phyloP scores from a whole-genome alignment of 2,113 vertebrate genomes.

The Columbina picui region DNA sequence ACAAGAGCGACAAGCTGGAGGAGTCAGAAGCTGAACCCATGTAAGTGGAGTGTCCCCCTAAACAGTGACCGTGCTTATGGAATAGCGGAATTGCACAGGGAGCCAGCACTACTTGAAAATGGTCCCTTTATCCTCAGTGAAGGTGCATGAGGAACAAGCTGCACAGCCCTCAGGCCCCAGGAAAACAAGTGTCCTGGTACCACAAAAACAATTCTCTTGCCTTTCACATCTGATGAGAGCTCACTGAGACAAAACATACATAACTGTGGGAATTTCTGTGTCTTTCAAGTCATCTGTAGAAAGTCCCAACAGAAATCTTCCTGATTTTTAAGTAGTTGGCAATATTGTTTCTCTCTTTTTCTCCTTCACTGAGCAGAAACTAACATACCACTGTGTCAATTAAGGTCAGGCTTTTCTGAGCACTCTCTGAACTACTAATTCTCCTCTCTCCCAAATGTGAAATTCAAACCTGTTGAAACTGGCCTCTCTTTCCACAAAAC shows the following conservation, averaged over 20 bases:
- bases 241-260: background rate
- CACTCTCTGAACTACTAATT: slow-evolving; percentile 5
- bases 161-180: background rate
- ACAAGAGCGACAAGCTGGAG: accelerated
- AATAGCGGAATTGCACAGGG: background rate
- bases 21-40: background rate
- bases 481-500: slow-evolving; percentile 39
- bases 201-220: background rate
- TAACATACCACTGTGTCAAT: background rate
- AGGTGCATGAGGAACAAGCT: background rate
- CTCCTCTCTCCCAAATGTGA: slow-evolving; percentile 19
- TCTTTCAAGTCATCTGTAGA: background rate
- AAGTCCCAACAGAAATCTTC: slow-evolving; percentile 3
- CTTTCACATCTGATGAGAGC: background rate
- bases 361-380: slow-evolving; percentile 25
- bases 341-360: background rate
- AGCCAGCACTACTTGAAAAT: background rate
- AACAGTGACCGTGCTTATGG: background rate
- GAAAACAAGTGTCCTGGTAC: background rate
- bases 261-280: background rate
- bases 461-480: slow-evolving; percentile 53
- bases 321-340: background rate
- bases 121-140: background rate
- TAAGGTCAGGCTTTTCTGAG: slow-evolving; percentile 57
- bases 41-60: accelerated